A percentile compares a stretch with the other conserved stretches of the same genome.
phyloP scores from a whole-genome alignment of 2,113 vertebrate species.

The Corythaixoides concolor region DNA sequence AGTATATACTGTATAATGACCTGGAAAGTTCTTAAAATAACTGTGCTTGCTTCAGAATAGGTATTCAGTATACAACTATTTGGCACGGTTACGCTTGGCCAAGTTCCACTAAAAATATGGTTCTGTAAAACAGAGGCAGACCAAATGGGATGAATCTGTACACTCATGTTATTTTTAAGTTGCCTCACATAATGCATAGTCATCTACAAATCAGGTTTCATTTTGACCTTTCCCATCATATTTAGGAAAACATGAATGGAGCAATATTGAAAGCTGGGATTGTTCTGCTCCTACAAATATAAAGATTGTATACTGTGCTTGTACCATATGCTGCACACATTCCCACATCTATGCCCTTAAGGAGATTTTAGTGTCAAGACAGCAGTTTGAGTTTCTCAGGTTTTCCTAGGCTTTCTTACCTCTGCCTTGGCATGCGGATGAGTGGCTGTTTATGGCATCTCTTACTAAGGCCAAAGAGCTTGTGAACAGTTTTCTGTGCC shows the following conservation, averaged over 20 bases:
- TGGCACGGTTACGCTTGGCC: neutral
- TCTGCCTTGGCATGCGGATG: slow-evolving; percentile 86
- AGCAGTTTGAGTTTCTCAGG: neutral
- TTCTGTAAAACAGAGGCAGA: neutral
- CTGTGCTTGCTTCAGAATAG: neutral
- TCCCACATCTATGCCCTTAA: neutral
- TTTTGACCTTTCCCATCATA: neutral
- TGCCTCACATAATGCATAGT: neutral
- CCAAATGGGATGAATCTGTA: neutral
- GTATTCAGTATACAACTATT: neutral
- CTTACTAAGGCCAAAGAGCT: slow-evolving; percentile 96
- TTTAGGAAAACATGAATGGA: neutral
- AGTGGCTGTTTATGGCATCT: slow-evolving; percentile 92
- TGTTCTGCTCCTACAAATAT: neutral
- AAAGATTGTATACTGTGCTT: neutral
- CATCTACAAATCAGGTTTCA: neutral
- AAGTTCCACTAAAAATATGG: neutral
- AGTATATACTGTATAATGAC: neutral
- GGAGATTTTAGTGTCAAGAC: neutral
- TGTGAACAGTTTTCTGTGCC: slow-evolving; percentile 91
- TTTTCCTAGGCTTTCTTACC: slow-evolving; percentile 73
- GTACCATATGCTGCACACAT: too few relatives aligned
- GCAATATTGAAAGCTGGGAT: neutral
- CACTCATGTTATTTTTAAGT: fast-evolving
- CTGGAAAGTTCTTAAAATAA: slow-evolving; percentile 1